phyloP scores from a whole-genome alignment of 1,140 invertebrate genomes.

The Nymphalis io region DNA sequence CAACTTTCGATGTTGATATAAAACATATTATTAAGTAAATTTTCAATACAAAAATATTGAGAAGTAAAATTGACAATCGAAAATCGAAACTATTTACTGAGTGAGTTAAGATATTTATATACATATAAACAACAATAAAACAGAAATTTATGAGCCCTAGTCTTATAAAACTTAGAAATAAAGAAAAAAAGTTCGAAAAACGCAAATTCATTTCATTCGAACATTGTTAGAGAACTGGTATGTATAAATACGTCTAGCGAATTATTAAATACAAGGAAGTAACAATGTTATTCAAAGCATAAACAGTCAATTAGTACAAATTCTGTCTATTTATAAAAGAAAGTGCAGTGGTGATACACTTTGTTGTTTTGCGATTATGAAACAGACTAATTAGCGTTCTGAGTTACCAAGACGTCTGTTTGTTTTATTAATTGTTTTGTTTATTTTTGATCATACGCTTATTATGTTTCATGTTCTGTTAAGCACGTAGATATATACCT shows the following conservation, averaged over 20 bases:
- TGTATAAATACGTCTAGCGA: neutral
- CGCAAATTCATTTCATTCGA: no score
- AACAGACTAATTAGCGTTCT: constrained; percentile 50
- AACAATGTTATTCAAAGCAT: neutral
- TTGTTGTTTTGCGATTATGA: constrained; percentile 45
- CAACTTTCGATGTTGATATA: no score
- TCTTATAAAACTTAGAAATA: no score
- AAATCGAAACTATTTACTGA: no score
- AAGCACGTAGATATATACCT: neutral
- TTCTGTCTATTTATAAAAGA: neutral
- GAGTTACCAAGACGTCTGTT: constrained; percentile 38
- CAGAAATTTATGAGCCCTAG: no score
- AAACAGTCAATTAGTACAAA: constrained; percentile 1
- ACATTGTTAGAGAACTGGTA: no score
- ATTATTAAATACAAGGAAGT: neutral
- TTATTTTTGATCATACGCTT: constrained; percentile 48
- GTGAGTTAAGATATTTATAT: no score
- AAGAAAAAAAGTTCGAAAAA: no score
- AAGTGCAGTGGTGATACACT: constrained; percentile 15
- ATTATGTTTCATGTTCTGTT: neutral
- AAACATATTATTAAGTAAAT: no score
- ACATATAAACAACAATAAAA: no score
- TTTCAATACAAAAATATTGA: no score
- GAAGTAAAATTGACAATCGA: no score
- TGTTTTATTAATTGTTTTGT: constrained; percentile 57